Conservation (phyloP, 1,140 invertebrate genomes). For the Phthorimaea operculella region DNA sequence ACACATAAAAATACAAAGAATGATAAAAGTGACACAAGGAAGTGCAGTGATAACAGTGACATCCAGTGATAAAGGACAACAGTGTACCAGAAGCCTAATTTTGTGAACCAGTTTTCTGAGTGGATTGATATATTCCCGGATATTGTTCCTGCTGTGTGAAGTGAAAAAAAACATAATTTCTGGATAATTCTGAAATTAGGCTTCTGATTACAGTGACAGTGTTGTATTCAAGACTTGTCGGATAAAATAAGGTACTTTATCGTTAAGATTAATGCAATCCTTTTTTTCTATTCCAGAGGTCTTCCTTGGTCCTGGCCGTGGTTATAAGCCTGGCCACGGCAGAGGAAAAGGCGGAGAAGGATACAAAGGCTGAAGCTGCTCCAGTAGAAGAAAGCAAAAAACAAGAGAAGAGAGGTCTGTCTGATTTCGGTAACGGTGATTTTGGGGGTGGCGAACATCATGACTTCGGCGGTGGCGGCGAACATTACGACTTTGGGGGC, state of each 20-base stretch:
- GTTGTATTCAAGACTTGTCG: background rate
- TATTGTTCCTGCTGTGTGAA: background rate
- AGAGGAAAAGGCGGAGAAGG: conserved; percentile 68
- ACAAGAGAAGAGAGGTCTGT: conserved; percentile 75
- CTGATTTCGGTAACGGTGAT: conserved; percentile 65
- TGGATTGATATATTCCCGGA: too few relatives aligned
- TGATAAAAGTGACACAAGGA: background rate
- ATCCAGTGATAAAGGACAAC: background rate
- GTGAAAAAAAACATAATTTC: background rate
- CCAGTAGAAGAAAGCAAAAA: conserved; percentile 67
- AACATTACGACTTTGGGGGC: conserved; percentile 15
- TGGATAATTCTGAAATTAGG: background rate
- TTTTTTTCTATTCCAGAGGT: conserved; percentile 45
- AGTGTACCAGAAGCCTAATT: conserved; percentile 5
- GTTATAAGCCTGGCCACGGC: conserved; percentile 64
- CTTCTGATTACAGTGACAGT: background rate
- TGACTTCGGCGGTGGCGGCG: conserved; percentile 19
- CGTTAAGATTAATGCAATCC: background rate
- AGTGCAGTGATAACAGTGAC: conserved; percentile 4
- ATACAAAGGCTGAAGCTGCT: conserved; percentile 62
- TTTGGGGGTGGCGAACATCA: conserved; percentile 42
- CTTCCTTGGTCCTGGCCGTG: conserved; percentile 64
- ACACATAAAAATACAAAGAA: background rate
- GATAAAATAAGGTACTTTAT: background rate
- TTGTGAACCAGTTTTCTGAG: background rate